Base-by-base conservation (phyloP, 2,113 vertebrate species). In the Chamaea fasciata region DNA sequence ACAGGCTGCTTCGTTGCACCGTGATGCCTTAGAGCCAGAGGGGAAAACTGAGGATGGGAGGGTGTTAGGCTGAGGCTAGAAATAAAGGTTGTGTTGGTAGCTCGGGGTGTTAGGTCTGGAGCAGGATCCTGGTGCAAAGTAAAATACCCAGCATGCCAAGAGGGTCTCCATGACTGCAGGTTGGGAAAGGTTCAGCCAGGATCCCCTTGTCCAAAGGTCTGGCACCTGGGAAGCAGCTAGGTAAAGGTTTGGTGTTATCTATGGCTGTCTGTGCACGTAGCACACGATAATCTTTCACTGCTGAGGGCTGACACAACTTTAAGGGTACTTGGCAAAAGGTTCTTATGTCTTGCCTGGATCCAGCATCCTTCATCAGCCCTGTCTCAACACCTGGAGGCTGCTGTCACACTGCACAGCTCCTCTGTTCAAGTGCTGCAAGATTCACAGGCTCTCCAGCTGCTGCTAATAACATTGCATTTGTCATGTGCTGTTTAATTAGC, bases 401-500 rank as follows among this genome's bases (percentile, higher is more conserved):
- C 65, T 71, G 17, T 55, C 4, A 3, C 20, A 15, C 37, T 2
- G 2, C 50, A 21, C 0, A 0, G 22, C 37, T 88, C 41, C 50
- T 65, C 59, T 8, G 9, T 21, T 83, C 22, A 35, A 86, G 47
- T 74, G 50, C 64, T 60, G 82, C 68, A 44, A 64, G 71, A 94
- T 91, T 97, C 85, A 80, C 81, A 76, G 33, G 35, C 76, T 83
- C 75, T 70, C 27, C 50, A 68, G 87, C 75, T 80, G 75, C 71
- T 88, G 64, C 68, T 93, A 90, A 68, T 86, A 78, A 74, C 0
- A 0, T 27, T 47, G 56, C 55, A 78, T 94, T 96, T 86, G 55
- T 88, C 93, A 86, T 70, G 39, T 91, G 71, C 87, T 70, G 47
- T 70, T 94, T 91, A 93, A 90, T 93, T 90, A 95, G 56, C 50